Evolutionary conservation across 2,113 vertebrate genomes (phyloP).

Genomic region (Rissa tridactyla): DNA sequence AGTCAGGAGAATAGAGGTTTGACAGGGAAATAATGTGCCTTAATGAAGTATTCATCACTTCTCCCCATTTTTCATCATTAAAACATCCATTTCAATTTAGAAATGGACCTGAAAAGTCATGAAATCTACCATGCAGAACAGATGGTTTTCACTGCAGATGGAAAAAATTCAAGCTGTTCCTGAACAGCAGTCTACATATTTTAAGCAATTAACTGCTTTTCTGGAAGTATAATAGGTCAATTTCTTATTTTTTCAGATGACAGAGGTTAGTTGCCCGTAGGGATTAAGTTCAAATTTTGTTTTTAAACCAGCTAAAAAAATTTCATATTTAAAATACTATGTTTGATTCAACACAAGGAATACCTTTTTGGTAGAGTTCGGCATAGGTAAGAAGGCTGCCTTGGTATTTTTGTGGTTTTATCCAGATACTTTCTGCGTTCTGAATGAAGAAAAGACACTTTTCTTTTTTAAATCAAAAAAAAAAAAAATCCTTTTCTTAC

Average conservation of each 20-base stretch:
- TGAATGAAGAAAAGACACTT: background rate
- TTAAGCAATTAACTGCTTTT: slow-evolving; percentile 46
- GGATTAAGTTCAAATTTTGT: background rate
- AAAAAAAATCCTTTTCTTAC: background rate
- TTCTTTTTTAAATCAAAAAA: background rate
- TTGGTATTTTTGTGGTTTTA: background rate
- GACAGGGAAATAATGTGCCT: slow-evolving; percentile 55
- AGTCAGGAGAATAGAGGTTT: slow-evolving; percentile 27
- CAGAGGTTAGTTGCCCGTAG: background rate
- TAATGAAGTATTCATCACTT: slow-evolving; percentile 57
- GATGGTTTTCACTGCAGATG: slow-evolving; percentile 57
- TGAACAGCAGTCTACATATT: slow-evolving; percentile 24
- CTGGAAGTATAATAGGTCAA: background rate
- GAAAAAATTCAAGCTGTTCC: slow-evolving; percentile 37
- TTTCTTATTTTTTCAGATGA: background rate
- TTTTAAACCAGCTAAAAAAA: background rate
- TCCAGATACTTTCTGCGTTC: background rate
- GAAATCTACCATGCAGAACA: slow-evolving; percentile 59
- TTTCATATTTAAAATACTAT: background rate
- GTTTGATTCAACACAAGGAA: background rate
- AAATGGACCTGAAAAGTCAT: slow-evolving; percentile 60
- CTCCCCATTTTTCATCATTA: slow-evolving; percentile 56
- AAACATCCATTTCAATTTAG: slow-evolving; percentile 59
- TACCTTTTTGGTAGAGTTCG: background rate
- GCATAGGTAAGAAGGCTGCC: background rate